Percentiles rank a stretch among this genome's conserved stretches.
These are phyloP conservation scores for Samia ricini DNA, from an alignment of 1,140 invertebrate species.

Conservation along the genomic window DNA sequence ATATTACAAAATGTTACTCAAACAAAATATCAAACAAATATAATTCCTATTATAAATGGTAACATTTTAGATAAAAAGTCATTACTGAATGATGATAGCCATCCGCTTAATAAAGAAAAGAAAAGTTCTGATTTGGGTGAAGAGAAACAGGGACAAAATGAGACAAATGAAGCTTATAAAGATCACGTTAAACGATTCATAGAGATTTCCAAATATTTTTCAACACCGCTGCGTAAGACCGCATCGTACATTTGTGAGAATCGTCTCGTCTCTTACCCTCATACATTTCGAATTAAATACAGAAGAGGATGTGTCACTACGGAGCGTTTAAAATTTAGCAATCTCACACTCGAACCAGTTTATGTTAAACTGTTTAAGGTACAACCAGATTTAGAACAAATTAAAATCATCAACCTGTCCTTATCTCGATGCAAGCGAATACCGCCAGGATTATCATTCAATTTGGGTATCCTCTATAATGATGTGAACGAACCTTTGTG, in stretches of 20 bases:
- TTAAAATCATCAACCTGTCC: constrained; percentile 57
- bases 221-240: constrained; percentile 55
- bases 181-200: constrained; percentile 55
- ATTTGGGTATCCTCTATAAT: constrained; percentile 51
- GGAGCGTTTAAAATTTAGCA: constrained; percentile 52
- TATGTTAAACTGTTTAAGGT: constrained; percentile 55
- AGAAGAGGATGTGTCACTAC: constrained; percentile 46
- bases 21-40: background rate
- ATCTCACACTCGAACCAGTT: constrained; percentile 51
- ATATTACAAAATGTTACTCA: background rate
- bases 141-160: constrained; percentile 19
- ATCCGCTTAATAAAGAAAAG: background rate
- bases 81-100: background rate
- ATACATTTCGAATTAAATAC: constrained; percentile 42
- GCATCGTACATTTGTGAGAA: constrained; percentile 61
- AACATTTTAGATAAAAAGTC: background rate
- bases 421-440: constrained; percentile 53
- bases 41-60: background rate
- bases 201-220: constrained; percentile 65
- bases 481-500: constrained; percentile 46
- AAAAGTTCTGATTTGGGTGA: background rate
- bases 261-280: constrained; percentile 50
- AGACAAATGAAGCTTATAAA: constrained; percentile 34
- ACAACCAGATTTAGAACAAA: constrained; percentile 52
- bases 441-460: constrained; percentile 57